A percentile compares a stretch with the other conserved stretches of the same genome.
Evolutionary conservation across 53 echinoderm and acorn worm genomes (phyloP).

Genomic region (Temnopleurus reevesii): DNA sequence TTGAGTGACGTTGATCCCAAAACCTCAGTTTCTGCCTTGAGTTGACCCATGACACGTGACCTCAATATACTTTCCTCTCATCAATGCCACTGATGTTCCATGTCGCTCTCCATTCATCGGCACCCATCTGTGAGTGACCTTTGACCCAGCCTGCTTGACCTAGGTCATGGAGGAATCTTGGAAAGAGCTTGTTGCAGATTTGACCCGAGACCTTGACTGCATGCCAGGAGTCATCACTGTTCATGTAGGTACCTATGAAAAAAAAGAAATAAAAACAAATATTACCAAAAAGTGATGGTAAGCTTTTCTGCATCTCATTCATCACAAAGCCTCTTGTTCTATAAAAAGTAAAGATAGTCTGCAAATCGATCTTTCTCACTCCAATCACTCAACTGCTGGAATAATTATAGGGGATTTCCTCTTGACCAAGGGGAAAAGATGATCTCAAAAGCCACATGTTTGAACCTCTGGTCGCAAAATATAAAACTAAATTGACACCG

Average conservation of each 20-base stretch:
- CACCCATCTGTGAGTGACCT: slow-evolving; percentile 71
- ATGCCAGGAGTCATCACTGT: slow-evolving; percentile 63
- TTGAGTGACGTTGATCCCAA: no score
- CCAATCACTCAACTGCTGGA: no score
- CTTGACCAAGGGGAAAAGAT: no score
- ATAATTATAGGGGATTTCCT: no score
- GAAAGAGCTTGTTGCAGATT: slow-evolving; percentile 76
- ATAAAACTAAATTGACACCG: no score
- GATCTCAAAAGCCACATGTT: no score
- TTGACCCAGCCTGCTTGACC: slow-evolving; percentile 83
- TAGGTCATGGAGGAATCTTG: slow-evolving; percentile 73
- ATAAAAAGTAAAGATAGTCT: no score
- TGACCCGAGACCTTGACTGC: slow-evolving; percentile 66
- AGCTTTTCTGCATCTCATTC: no score
- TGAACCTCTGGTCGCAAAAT: no score
- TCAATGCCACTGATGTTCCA: slow-evolving; percentile 76
- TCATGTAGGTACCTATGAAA: slow-evolving; percentile 52
- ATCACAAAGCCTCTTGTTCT: no score
- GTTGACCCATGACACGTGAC: background rate
- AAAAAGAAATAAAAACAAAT: background rate
- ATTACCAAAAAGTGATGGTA: background rate
- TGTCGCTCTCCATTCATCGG: slow-evolving; percentile 90
- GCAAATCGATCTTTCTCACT: no score
- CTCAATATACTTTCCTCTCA: slow-evolving; percentile 68
- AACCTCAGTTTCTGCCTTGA: background rate